Evolutionary conservation across 2,797 vertebrate genomes (phyloP).

Genomic region (Cyclura pinguis): DNA sequence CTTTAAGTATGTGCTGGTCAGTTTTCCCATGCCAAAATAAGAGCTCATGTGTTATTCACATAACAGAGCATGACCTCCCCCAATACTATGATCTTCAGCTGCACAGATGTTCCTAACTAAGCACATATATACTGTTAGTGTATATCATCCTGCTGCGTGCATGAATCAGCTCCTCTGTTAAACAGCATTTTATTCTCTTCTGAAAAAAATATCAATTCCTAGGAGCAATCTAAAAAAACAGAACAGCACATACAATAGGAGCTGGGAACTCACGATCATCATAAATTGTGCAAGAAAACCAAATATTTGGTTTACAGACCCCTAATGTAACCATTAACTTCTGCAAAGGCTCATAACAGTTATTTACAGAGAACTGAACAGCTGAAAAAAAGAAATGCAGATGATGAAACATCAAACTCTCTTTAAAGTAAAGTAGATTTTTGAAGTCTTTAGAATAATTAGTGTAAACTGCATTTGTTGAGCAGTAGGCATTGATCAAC

Average conservation of each 20-base stretch:
- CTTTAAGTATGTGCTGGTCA: background rate
- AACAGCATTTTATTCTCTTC: background rate
- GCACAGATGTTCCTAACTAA: too few species aligned
- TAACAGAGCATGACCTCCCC: too few species aligned
- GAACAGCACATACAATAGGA: conserved; percentile 63
- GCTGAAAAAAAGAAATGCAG: background rate
- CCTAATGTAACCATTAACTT: conserved; percentile 83
- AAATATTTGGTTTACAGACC: conserved; percentile 88
- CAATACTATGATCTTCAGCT: too few species aligned
- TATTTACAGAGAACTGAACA: conserved; percentile 56
- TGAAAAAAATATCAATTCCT: conserved; percentile 34
- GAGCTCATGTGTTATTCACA: too few species aligned
- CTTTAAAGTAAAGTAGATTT: conserved; percentile 3
- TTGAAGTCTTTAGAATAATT: background rate
- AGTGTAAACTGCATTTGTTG: background rate
- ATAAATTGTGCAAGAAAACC: conserved; percentile 79
- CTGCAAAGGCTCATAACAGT: conserved; percentile 66
- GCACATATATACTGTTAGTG: background rate
- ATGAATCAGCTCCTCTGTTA: background rate
- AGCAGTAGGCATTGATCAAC: background rate
- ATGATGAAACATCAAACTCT: background rate
- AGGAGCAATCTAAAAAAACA: conserved; percentile 50
- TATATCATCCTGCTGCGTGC: too few species aligned
- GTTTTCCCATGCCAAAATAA: background rate
- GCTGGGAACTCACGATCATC: conserved; percentile 60